These are phyloP conservation scores for Agrilus cyanescens DNA, from an alignment of 2,888 invertebrate species.

Conservation along the genomic window DNA sequence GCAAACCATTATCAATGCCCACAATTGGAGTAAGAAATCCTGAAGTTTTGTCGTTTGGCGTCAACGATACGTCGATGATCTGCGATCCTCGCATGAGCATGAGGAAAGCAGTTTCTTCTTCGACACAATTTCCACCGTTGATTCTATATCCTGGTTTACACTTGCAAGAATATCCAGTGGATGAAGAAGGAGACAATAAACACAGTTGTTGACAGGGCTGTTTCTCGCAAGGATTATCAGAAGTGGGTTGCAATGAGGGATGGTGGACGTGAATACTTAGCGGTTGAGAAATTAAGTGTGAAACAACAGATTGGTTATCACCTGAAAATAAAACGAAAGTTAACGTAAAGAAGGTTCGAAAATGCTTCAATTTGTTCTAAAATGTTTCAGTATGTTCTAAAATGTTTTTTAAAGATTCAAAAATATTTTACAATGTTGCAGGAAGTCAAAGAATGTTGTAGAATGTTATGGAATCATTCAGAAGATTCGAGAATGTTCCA, in stretches of 20 bases:
- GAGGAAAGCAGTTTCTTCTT: slow-evolving; percentile 80
- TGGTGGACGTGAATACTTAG: slow-evolving; percentile 93
- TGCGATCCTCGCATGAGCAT: slow-evolving; percentile 85
- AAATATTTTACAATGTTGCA: not conserved
- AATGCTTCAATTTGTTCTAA: not conserved
- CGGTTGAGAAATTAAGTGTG: slow-evolving; percentile 89
- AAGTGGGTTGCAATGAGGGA: slow-evolving; percentile 79
- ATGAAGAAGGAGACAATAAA: slow-evolving; percentile 65
- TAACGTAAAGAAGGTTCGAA: not conserved
- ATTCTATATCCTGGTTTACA: slow-evolving; percentile 79
- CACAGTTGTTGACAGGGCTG: slow-evolving; percentile 82
- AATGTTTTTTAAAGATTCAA: not conserved
- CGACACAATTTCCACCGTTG: slow-evolving; percentile 55
- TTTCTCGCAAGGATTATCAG: slow-evolving; percentile 63
- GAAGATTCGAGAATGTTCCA: no score
- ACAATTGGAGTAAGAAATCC: slow-evolving; percentile 79
- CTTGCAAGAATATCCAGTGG: slow-evolving; percentile 69
- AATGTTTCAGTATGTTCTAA: not conserved
- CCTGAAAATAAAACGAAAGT: slow-evolving; percentile 37
- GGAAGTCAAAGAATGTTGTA: not conserved
- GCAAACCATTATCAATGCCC: slow-evolving; percentile 75
- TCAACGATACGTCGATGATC: slow-evolving; percentile 72
- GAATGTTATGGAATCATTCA: no score
- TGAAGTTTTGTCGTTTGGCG: slow-evolving; percentile 61
- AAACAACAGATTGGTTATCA: slow-evolving; percentile 83